These are phyloP conservation scores for Amphiprion percula DNA, from an alignment of 2,113 vertebrate genomes.

Conservation along the genomic window DNA sequence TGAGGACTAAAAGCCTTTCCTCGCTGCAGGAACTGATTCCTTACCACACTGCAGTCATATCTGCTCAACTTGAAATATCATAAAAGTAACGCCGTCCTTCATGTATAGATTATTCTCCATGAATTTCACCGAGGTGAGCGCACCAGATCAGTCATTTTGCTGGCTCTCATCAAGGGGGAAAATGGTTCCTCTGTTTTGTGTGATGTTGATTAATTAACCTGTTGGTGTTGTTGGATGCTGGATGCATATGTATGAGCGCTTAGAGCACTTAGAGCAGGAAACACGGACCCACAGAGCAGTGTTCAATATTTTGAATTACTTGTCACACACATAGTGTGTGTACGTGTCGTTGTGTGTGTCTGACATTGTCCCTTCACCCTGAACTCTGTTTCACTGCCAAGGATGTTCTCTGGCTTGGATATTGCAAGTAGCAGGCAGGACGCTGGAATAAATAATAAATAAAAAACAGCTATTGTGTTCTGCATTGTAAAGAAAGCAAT, in stretches of 20 bases:
- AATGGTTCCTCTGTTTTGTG: slow-evolving; percentile 22
- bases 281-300: not conserved
- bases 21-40: slow-evolving; percentile 69
- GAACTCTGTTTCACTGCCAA: slow-evolving; percentile 36
- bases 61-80: slow-evolving; percentile 62
- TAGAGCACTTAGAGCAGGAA: slow-evolving; percentile 11
- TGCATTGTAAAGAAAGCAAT: slow-evolving; percentile 27
- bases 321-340: slow-evolving; percentile 3
- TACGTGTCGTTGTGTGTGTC: slow-evolving; percentile 32
- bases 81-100: slow-evolving; percentile 45
- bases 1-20: slow-evolving; percentile 72
- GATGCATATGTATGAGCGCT: slow-evolving; percentile 39
- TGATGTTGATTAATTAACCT: slow-evolving; percentile 61
- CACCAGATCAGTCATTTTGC: not conserved
- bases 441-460: slow-evolving; percentile 22
- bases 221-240: slow-evolving; percentile 35
- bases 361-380: slow-evolving; percentile 42
- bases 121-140: slow-evolving; percentile 4
- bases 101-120: slow-evolving; percentile 30
- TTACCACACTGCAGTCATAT: slow-evolving; percentile 54
- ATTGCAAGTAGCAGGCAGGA: slow-evolving; percentile 15
- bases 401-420: slow-evolving; percentile 34
- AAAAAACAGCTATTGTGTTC: slow-evolving; percentile 25
- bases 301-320: slow-evolving; percentile 27
- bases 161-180: slow-evolving; percentile 23